Base-by-base conservation (phyloP, 1,140 invertebrate species). In the Harpegnathos saltator region DNA sequence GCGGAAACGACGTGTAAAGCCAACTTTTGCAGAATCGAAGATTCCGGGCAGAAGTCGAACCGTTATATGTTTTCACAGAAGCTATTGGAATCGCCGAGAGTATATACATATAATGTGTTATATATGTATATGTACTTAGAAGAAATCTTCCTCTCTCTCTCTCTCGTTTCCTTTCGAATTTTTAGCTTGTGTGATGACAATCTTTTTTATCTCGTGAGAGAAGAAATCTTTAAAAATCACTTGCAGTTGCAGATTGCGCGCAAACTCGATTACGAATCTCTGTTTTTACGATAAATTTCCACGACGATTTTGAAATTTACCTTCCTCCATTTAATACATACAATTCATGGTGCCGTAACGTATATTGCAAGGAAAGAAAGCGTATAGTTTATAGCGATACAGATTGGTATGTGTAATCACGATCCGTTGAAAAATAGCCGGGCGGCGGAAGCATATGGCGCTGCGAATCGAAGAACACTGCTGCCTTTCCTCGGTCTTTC, bases 1-100 rank as follows among this genome's bases (percentile, higher is more conserved):
- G 14, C 52, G 52, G 63, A 80, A 80, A 80, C 75, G 75, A 80
- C 52, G 75, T 80, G 75, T 80, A 80, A 80, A 80, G 75, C 65
- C 22, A 69, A 63, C 44, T 80, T 80, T 22, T 24, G 50, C 59
- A 58, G 38, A 80, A 80, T 80, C 75, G 75, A 71, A 80, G 65
- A 80, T 71, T 58, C 52, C 58, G 26, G 63, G 69, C 63, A 58
- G 33, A 69, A 78, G 63, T 58, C 65, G 52, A 44, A 22, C 24
- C 24, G 29, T 80, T 80, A 80, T 59, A 58, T 19, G 1, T 69
- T 80, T 59, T 69, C 54, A 71, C n/a, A 48, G 17, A 29, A 58
- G 24, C 24, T 80, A 54, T 33, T 68, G 17, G 33, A 58, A 80
- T 69, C n/a, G 52, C n/a, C 63, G 65, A 44, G 52, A 44, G 22